A percentile compares a stretch with the other conserved stretches of the same genome.
phyloP scores from a whole-genome alignment of 2,797 vertebrate genomes.

The Manis pentadactyla region DNA sequence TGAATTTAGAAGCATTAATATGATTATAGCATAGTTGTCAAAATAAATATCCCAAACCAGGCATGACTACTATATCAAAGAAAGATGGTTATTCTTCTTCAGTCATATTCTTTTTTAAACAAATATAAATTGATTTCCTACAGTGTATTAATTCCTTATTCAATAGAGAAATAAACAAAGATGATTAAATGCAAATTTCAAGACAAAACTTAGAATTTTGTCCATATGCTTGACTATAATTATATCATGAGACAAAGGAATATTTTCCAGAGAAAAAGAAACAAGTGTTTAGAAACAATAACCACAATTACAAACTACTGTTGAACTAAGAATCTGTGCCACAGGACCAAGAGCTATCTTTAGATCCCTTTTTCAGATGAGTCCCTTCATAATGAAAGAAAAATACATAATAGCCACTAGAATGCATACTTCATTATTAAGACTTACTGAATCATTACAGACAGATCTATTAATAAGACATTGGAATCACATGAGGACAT shows the following conservation, averaged over 20 bases:
- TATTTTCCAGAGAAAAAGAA: slow-evolving; percentile 35
- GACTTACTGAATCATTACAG: background rate
- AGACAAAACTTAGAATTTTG: slow-evolving; percentile 1
- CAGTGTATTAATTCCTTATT: background rate
- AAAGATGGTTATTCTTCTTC: background rate
- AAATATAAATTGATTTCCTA: background rate
- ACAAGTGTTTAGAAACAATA: background rate
- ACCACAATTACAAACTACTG: background rate
- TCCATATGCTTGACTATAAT: background rate
- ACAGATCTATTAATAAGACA: background rate
- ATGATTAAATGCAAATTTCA: slow-evolving; percentile 29
- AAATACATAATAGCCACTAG: background rate
- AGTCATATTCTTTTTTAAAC: background rate
- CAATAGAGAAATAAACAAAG: background rate
- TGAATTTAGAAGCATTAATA: background rate
- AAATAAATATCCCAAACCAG: slow-evolving; percentile 11
- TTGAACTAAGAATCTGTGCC: background rate
- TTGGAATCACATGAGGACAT: background rate
- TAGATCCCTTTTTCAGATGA: background rate
- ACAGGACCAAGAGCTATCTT: background rate
- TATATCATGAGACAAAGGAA: background rate
- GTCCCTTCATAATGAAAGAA: background rate
- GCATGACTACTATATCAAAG: background rate
- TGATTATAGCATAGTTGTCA: slow-evolving; percentile 12
- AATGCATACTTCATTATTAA: background rate